phyloP scores from a whole-genome alignment of 1,140 invertebrate species.

The Euglossa dilemma region DNA sequence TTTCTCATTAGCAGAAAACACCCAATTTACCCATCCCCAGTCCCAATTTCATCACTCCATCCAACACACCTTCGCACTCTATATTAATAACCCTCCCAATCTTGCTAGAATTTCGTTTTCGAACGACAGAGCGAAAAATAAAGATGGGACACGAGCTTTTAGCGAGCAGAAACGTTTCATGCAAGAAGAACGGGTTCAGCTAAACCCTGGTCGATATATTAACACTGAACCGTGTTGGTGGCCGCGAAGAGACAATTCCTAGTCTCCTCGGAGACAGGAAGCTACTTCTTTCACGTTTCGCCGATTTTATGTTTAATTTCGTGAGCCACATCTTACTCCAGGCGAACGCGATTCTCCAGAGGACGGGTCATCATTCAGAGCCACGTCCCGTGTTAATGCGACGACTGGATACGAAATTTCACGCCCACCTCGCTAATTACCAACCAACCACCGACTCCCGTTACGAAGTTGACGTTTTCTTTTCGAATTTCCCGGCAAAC shows the following conservation, averaged over 20 bases:
- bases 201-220: neutral
- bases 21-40: too few relatives aligned
- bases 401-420: conserved; percentile 54
- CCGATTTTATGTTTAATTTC: conserved; percentile 65
- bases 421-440: conserved; percentile 50
- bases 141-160: neutral
- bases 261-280: neutral
- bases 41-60: too few relatives aligned
- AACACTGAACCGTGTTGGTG: neutral
- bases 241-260: neutral
- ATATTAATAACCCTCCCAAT: neutral
- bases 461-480: conserved; percentile 25
- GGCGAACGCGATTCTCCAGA: conserved; percentile 12
- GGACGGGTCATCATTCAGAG: conserved; percentile 53
- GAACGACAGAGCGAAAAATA: too few relatives aligned
- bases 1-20: too few relatives aligned
- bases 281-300: conserved; percentile 34
- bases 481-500: neutral
- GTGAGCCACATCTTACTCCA: conserved; percentile 49
- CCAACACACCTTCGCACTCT: too few relatives aligned
- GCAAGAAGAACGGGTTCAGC: neutral
- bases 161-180: neutral
- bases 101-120: neutral
- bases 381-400: conserved; percentile 59
- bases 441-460: neutral